Evolutionary conservation across 2,888 invertebrate genomes (phyloP), one percentile per base, ranked within the genome.

Genomic region (Drosophila kokeensis): DNA sequence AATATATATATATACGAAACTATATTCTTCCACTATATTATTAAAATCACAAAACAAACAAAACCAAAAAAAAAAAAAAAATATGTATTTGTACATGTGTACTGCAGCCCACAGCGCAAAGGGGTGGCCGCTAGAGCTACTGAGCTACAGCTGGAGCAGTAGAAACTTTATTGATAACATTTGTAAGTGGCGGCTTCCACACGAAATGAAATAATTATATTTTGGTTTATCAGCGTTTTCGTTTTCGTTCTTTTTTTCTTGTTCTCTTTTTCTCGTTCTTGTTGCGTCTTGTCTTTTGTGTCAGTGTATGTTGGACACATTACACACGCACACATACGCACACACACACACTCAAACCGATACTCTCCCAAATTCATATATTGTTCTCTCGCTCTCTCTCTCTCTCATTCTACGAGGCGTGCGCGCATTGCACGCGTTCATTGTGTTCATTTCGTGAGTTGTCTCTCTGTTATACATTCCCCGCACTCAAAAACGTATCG

Each of bases 111-210:
- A 89, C 92, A 92, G 90, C 92, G 87, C 85, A 91, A 86, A 92
- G 92, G 90, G 90, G 92, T 91, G 91, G 90, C 90, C 93, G 92
- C 91, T 92, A 91, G 91, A 92, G 90, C 91, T 45, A 24, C 45
- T 24, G 45, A 45, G 91, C 90, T 45, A 24, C 45, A 45, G 92
- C 91, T 93, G 93, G 93, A 93, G 87, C 91, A 93, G 90, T 93
- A 93, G 91, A 90, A 84, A 91, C 88, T 91, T 91, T 89, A 82
- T 92, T 92, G 90, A 92, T 60, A 91, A 92, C 93, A 93, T 93
- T 93, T 93, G 93, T 93, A 93, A 93, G 93, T 93, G 86, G 77
- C 64, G 66, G 53, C 58, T 61, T 52, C 61, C 63, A 49, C 53
- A 54, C 48, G 64, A 50, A 50, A 18, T n/a, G 18, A 13, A 10